Conservation (phyloP, 2,113 vertebrate species). For the Caloenas nicobarica region DNA sequence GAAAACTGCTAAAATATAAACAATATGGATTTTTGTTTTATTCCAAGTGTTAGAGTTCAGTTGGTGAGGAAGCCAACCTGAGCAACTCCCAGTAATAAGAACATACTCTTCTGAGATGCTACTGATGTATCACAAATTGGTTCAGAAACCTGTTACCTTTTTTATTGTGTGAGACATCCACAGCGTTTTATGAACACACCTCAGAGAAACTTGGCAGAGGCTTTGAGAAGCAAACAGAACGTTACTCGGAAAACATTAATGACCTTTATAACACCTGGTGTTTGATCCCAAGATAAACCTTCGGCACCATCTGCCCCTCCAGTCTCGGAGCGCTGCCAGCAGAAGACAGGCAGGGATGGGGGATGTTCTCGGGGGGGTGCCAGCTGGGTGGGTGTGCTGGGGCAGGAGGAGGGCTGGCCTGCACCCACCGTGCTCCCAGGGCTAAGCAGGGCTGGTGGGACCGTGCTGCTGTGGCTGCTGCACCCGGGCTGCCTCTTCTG, state of each 20-base stretch:
- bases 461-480: not conserved
- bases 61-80: not conserved
- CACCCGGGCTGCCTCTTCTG: fast-evolving
- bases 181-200: not conserved
- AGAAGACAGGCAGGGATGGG: not conserved
- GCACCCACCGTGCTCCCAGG: not conserved
- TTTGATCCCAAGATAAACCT: constrained; percentile 53
- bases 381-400: not conserved
- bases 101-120: not conserved
- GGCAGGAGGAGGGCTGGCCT: not conserved
- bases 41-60: not conserved
- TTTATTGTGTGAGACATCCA: not conserved
- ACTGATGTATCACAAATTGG: not conserved
- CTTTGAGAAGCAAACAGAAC: constrained; percentile 58
- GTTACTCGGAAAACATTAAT: constrained; percentile 44
- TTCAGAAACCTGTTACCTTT: constrained; percentile 14
- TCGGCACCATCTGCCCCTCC: not conserved
- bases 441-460: not conserved
- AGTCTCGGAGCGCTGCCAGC: not conserved
- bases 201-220: constrained; percentile 40
- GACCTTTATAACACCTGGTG: constrained; percentile 54
- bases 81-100: not conserved
- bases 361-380: not conserved
- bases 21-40: not conserved
- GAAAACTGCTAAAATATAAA: not conserved